Conservation (phyloP, 2,113 vertebrate species). For the Microcebus jonahi region DNA sequence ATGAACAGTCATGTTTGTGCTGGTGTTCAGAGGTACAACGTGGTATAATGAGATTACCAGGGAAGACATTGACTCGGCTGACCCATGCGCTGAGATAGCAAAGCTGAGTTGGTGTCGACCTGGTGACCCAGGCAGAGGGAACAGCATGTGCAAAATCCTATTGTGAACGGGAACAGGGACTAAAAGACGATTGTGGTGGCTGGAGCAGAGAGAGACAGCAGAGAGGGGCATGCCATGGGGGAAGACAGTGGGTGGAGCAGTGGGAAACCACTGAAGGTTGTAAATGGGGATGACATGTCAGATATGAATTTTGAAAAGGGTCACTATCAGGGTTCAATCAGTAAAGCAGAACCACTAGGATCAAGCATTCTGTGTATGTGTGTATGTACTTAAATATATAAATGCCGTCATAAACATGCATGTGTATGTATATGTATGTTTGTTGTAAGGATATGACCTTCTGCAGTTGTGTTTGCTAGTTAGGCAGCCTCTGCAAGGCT, state of each 20-base stretch:
- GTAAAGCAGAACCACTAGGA: not conserved
- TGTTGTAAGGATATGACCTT: not conserved
- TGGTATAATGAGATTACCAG: not conserved
- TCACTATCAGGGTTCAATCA: not conserved
- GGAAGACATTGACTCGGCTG: not conserved
- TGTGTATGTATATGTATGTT: too few relatives aligned
- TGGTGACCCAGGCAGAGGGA: not conserved
- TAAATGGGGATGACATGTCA: not conserved
- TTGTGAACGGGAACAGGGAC: not conserved
- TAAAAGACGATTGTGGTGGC: not conserved
- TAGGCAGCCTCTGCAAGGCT: not conserved
- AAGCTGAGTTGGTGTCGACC: not conserved
- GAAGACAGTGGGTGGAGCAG: not conserved
- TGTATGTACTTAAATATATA: not conserved
- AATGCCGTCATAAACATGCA: not conserved
- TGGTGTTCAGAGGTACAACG: not conserved
- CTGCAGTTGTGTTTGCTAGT: not conserved
- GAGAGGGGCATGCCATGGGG: not conserved
- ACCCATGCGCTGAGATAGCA: not conserved
- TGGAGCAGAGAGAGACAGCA: not conserved
- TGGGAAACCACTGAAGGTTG: not conserved
- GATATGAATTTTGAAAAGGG: not conserved
- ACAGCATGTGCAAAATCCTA: not conserved
- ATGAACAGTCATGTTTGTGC: rapidly evolving
- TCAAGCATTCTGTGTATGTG: too few relatives aligned